A percentile compares a stretch with the other conserved stretches of the same genome.
These are phyloP conservation scores for Pelochelys cantorii DNA, from an alignment of 2,797 vertebrate genomes.

Conservation along the genomic window DNA sequence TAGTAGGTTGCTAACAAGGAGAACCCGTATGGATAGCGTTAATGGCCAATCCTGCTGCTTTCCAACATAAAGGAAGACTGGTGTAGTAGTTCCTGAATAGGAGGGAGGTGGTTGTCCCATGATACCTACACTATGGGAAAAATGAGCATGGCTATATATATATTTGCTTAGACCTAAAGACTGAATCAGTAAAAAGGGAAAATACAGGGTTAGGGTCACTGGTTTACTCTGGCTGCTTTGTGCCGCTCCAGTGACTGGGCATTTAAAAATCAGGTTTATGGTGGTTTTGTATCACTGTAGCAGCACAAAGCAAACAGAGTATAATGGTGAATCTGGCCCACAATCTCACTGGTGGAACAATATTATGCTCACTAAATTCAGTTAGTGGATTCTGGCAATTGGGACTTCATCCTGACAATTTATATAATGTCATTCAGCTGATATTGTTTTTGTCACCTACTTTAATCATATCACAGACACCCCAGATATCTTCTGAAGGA, in stretches of 20 bases:
- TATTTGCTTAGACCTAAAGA: neutral
- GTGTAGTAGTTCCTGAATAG: neutral
- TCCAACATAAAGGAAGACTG: neutral
- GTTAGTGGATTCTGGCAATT: neutral
- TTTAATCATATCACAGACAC: neutral
- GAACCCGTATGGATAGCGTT: neutral
- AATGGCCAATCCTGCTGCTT: neutral
- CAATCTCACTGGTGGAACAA: too few relatives aligned
- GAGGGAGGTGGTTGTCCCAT: neutral
- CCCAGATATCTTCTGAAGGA: neutral
- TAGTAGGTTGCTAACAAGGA: neutral
- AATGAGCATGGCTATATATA: neutral
- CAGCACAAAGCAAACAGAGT: neutral
- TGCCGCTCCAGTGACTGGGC: neutral
- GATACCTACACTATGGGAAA: neutral
- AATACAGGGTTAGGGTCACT: rapidly evolving
- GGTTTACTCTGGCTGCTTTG: neutral
- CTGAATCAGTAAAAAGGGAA: neutral
- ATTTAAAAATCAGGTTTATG: neutral
- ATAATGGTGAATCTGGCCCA: neutral
- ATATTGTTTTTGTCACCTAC: rapidly evolving
- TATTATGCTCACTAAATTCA: neutral
- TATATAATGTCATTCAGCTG: neutral
- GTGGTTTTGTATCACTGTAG: neutral
- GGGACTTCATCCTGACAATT: neutral